Evolutionary conservation across 2,888 invertebrate genomes (phyloP).

Genomic region (Ectemnius lituratus): DNA sequence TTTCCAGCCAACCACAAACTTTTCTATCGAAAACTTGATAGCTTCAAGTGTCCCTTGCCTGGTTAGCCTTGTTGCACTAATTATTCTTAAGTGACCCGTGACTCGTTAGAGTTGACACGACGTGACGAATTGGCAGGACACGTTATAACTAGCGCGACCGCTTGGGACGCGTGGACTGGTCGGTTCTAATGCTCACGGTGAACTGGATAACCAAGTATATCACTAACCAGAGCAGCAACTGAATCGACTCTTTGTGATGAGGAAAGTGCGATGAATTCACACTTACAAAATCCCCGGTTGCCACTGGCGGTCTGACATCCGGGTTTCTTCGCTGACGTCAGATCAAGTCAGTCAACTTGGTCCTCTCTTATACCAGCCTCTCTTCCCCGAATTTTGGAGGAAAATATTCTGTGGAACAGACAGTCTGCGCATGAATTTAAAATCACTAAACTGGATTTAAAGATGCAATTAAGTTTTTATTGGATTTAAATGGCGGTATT

Average conservation of each 20-base stretch:
- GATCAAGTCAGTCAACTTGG: not conserved
- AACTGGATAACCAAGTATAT: slow-evolving; percentile 38
- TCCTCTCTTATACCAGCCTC: not conserved
- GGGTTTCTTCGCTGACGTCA: slow-evolving; percentile 3
- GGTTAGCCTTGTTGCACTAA: not conserved
- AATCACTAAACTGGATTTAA: not conserved
- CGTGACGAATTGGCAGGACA: slow-evolving; percentile 4
- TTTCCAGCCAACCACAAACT: too few relatives aligned
- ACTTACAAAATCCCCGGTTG: slow-evolving; percentile 29
- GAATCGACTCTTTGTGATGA: slow-evolving; percentile 27
- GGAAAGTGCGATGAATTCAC: slow-evolving; percentile 25
- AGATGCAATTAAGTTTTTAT: not conserved
- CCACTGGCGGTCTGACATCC: slow-evolving; percentile 20
- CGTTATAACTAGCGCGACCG: slow-evolving; percentile 13
- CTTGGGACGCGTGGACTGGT: slow-evolving; percentile 16
- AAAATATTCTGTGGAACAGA: not conserved
- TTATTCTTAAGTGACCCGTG: slow-evolving; percentile 9
- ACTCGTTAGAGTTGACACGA: not conserved
- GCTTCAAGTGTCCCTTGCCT: not conserved
- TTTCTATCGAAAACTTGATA: not conserved
- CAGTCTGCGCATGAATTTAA: not conserved
- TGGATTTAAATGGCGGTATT: not conserved
- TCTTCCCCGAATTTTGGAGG: not conserved
- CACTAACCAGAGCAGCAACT: slow-evolving; percentile 17
- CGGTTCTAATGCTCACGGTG: slow-evolving; percentile 26